These are phyloP conservation scores for Epinephelus coioides DNA, from an alignment of 2,797 vertebrate genomes.

Conservation along the genomic window DNA sequence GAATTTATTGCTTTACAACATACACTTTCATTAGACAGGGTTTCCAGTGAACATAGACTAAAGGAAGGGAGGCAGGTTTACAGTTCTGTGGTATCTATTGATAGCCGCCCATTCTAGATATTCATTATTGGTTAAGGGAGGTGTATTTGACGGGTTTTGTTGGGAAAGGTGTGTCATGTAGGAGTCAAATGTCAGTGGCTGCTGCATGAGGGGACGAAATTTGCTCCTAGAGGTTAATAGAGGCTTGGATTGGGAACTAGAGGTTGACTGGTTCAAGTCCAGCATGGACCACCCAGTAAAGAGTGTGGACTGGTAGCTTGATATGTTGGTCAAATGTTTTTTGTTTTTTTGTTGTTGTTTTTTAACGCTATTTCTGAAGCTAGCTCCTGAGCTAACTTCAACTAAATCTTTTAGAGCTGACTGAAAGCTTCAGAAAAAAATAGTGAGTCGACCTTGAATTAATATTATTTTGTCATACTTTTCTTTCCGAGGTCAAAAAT, in stretches of 20 bases:
- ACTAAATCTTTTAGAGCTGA: background rate
- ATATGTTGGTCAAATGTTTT: too few relatives aligned
- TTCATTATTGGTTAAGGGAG: slow-evolving; percentile 24
- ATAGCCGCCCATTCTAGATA: slow-evolving; percentile 22
- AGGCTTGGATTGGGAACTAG: background rate
- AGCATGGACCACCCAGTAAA: too few relatives aligned
- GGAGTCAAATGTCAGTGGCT: background rate
- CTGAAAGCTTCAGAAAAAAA: background rate
- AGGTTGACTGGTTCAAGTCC: background rate
- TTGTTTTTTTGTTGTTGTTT: too few relatives aligned
- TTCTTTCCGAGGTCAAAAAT: background rate
- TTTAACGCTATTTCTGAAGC: background rate
- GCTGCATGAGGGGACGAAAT: background rate
- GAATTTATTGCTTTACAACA: slow-evolving; percentile 72
- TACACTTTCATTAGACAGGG: slow-evolving; percentile 68
- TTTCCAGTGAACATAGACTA: slow-evolving; percentile 68
- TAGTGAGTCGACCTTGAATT: background rate
- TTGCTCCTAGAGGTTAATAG: slow-evolving; percentile 3
- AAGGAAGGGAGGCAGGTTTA: slow-evolving; percentile 45
- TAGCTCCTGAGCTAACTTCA: background rate
- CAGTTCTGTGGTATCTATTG: slow-evolving; percentile 44
- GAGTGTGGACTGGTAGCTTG: too few relatives aligned
- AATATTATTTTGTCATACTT: background rate
- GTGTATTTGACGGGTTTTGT: background rate
- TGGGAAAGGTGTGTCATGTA: slow-evolving; percentile 5